Evolutionary conservation across 2,113 vertebrate species (phyloP).

Genomic region (Tursiops truncatus): DNA sequence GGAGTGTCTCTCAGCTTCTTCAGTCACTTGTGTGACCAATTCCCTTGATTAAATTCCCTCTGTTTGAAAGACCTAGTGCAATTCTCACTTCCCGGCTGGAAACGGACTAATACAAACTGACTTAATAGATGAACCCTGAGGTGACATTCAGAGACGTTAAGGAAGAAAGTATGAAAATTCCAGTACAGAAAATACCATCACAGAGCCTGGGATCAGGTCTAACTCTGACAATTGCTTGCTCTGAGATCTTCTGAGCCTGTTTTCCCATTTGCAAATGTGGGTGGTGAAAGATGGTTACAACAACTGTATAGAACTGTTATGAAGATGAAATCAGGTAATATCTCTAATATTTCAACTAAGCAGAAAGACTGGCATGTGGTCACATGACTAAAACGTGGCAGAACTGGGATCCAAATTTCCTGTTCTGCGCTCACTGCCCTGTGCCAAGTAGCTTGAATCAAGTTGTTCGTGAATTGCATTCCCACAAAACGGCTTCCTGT

Average conservation of each 20-base stretch:
- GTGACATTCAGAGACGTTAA: not conserved
- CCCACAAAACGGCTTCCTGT: not conserved
- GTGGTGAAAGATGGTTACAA: not conserved
- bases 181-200: not conserved
- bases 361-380: not conserved
- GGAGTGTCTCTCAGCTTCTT: not conserved
- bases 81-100: not conserved
- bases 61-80: not conserved
- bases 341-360: not conserved
- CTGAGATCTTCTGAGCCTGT: not conserved
- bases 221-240: no score
- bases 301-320: not conserved
- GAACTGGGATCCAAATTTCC: not conserved
- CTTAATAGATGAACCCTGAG: not conserved
- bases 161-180: not conserved
- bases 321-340: not conserved
- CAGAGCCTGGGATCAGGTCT: not conserved
- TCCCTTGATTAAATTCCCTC: not conserved
- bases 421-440: not conserved
- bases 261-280: not conserved
- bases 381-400: not conserved
- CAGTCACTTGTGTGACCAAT: not conserved
- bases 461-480: not conserved
- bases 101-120: not conserved
- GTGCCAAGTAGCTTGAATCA: not conserved